Evolutionary conservation across 2,888 invertebrate genomes (phyloP), one percentile per base, ranked within the genome.

Genomic region (Tanypteryx hageni): DNA sequence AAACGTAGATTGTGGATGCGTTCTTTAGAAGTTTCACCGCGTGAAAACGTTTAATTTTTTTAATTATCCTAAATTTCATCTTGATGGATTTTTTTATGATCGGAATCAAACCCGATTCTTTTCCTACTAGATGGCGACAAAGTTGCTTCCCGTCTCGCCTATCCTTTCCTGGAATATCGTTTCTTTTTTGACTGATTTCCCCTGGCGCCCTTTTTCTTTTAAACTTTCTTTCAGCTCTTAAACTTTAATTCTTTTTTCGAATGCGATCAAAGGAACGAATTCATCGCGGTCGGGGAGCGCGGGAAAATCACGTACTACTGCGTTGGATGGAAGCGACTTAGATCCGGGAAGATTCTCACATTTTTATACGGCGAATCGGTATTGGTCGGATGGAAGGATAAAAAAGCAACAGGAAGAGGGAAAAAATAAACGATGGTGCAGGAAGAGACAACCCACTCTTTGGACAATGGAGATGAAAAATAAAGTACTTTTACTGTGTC

Each of bases 251-350:
- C 22, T 68, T 68, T 27, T 76, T 76, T 27, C 22, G 76, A 76
- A 10, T 76, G 27, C 4, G 18, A 18, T 76, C 76, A 76, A 68
- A 68, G 18, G 64, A 22, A 68, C 68, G 68, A 68, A n/a, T 11
- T 68, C 68, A 11, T 22, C 76, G 27, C 9, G 13, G 76, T 10
- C 13, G 76, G 76, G 76, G 13, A 76, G 76, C 76, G 76, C 76
- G 76, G 76, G 76, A 76, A 76, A 76, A 76, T 76, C 76, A 76
- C 76, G 76, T 76, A 18, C 76, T 76, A 27, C 76, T 76, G 22
- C 76, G 27, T 27, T 76, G 11, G 76, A 76, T 76, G 76, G 27
- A 76, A 10, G 76, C 76, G 16, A 76, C 76, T 76, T 76, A 27
- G 76, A 76, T 76, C 76, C 76, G 76, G 76, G 76, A 76, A 27